Evolutionary conservation across 2,888 invertebrate genomes (phyloP).

Genomic region (Sclerodermus sp.): DNA sequence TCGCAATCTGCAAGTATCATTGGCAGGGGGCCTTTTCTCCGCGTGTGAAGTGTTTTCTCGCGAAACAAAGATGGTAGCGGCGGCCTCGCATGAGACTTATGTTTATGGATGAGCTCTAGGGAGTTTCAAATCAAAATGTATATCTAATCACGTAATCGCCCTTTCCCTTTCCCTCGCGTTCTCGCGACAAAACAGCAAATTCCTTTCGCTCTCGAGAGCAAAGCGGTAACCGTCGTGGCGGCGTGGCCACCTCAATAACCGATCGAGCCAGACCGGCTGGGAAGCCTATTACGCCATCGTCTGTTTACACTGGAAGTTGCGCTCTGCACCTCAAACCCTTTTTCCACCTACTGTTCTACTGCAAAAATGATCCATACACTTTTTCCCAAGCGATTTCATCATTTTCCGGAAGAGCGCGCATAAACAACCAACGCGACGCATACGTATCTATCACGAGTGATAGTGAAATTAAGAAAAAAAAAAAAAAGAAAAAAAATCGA

Average conservation of each 20-base stretch:
- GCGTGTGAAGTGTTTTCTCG: too few relatives aligned
- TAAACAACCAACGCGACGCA: too few relatives aligned
- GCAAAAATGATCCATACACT: neutral
- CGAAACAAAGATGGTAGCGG: conserved; percentile 1
- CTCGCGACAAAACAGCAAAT: conserved; percentile 49
- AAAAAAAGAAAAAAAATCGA: too few relatives aligned
- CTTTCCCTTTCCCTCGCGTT: conserved; percentile 47
- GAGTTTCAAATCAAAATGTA: conserved; percentile 21
- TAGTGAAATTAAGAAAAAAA: too few relatives aligned
- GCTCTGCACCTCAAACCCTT: conserved; percentile 23
- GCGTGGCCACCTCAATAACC: conserved; percentile 47
- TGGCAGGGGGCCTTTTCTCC: too few relatives aligned
- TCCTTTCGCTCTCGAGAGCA: conserved; percentile 50
- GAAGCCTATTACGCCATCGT: conserved; percentile 47
- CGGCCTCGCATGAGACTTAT: neutral
- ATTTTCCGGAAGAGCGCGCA: too few relatives aligned
- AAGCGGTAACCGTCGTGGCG: conserved; percentile 26
- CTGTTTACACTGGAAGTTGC: conserved; percentile 50
- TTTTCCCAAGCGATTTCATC: too few relatives aligned
- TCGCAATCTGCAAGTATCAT: too few relatives aligned
- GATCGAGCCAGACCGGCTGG: conserved; percentile 50
- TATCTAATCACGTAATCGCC: conserved; percentile 48
- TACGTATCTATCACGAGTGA: too few relatives aligned
- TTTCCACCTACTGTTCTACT: neutral
- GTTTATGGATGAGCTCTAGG: too few relatives aligned